Base-by-base conservation (phyloP, 2,113 vertebrate genomes). In the Clarias macrocephalus region DNA sequence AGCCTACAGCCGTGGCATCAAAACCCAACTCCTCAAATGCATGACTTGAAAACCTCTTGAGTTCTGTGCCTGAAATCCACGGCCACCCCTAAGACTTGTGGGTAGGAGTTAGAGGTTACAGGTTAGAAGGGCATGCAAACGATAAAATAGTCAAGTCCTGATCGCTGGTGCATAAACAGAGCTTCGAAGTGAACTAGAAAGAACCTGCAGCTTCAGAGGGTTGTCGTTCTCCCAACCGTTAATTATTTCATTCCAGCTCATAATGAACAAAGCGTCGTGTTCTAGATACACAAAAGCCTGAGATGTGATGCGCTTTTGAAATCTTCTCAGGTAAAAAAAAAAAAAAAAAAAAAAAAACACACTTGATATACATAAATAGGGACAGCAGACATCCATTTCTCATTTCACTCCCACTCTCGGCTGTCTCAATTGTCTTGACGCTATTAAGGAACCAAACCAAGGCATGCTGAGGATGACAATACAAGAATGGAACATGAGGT, bases 371-470 rank as follows among this genome's bases (percentile, higher is more conserved):
- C 19, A 54, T 54, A 75, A 77, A 79, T 23, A 12, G 52, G 5
- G 59, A 62, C 42, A 66, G 37, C 81, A 80, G 42, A 52, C 42
- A 16, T 54, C 16, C 12, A 73, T 87, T 85, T 23, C 28, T 37
- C 28, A 63, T 87, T 84, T 33, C 23, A 25, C 30, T 57, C 63
- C 52, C 66, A 80, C n/a, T 56, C 54, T 37, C 7, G 16, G 42
- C n/a, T 12, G 42, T 15, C 42, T 65, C 59, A 25, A 52, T 28
- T 25, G n/a, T 63, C 30, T 42, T 52, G 2, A 5, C 16, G 42
- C 66, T 66, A 85, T 85, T 85, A 68, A 80, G 15, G 15, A 80
- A 86, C 52, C 30, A 80, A 63, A 81, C 10, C 52, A 21, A 33
- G 18, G 19, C 19, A 16, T 7, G 73, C 3, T 62, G 5, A 62